These are phyloP conservation scores for Megatriorchis doriae DNA, from an alignment of 2,113 vertebrate species.

Conservation along the genomic window DNA sequence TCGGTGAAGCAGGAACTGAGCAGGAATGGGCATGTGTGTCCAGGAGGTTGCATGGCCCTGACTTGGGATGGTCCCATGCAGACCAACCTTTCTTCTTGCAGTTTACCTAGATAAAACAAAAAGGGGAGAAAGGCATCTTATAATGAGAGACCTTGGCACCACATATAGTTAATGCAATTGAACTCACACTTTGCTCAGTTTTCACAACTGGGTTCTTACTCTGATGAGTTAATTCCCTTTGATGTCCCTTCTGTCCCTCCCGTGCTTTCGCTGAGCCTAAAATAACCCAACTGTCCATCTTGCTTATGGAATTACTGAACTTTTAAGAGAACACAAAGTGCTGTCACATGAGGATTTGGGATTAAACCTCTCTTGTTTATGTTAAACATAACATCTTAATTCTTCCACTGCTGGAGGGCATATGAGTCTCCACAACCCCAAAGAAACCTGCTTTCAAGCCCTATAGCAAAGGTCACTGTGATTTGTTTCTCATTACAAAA, in stretches of 20 bases:
- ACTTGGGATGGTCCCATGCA: neutral
- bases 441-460: constrained; percentile 21
- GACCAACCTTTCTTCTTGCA: neutral
- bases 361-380: constrained; percentile 57
- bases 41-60: neutral
- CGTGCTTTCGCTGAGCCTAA: neutral
- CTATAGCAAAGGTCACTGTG: neutral
- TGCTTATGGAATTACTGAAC: constrained; percentile 63
- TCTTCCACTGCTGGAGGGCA: constrained; percentile 47
- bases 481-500: constrained; percentile 39
- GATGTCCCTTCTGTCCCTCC: constrained; percentile 2
- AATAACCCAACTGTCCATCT: constrained; percentile 53
- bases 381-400: constrained; percentile 57
- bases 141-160: neutral
- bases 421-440: constrained; percentile 17
- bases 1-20: neutral
- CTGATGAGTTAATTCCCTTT: constrained; percentile 43
- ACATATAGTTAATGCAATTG: neutral
- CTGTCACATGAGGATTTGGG: constrained; percentile 47
- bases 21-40: neutral
- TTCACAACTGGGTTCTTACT: constrained; percentile 7
- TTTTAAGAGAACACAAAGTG: constrained; percentile 54
- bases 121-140: neutral
- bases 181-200: constrained; percentile 7
- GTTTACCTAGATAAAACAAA: neutral